Conservation (phyloP, 2,888 invertebrate species). For the Spilosoma lubricipeda region DNA sequence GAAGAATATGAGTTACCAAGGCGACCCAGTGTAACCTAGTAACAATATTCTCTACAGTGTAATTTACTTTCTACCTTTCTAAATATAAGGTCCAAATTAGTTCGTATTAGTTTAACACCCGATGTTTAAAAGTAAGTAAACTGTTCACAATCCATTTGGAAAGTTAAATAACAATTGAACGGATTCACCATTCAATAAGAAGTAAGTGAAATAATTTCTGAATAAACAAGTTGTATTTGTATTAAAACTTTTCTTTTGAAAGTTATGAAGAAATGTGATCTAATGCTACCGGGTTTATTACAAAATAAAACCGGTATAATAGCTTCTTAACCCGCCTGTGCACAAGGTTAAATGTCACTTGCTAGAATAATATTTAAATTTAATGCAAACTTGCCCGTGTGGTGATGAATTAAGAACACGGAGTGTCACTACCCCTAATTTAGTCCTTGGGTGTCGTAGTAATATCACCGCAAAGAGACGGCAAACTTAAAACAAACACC, state of each 20-base stretch:
- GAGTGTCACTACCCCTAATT: too few species aligned
- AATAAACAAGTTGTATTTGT: background rate
- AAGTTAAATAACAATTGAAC: slow-evolving; percentile 5
- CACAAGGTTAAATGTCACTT: background rate
- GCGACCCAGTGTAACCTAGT: slow-evolving; percentile 13
- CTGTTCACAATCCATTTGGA: slow-evolving; percentile 5
- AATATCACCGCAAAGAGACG: too few species aligned
- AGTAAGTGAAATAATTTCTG: background rate
- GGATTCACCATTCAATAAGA: background rate
- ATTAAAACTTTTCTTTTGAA: background rate
- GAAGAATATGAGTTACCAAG: slow-evolving; percentile 24
- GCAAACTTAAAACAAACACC: too few species aligned
- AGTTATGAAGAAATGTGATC: background rate
- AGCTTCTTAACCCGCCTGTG: background rate
- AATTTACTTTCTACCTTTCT: background rate
- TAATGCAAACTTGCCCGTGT: too few species aligned
- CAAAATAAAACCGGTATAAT: background rate
- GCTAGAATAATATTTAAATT: too few species aligned
- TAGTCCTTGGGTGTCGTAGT: too few species aligned
- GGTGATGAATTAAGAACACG: too few species aligned
- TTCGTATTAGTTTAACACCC: background rate
- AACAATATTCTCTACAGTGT: slow-evolving; percentile 3
- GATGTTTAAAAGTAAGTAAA: slow-evolving; percentile 20
- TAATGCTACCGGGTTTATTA: background rate
- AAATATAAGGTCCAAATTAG: slow-evolving; percentile 5